These are phyloP conservation scores for Pelecanoides urinatrix DNA, from an alignment of 2,113 vertebrate genomes.

Conservation along the genomic window DNA sequence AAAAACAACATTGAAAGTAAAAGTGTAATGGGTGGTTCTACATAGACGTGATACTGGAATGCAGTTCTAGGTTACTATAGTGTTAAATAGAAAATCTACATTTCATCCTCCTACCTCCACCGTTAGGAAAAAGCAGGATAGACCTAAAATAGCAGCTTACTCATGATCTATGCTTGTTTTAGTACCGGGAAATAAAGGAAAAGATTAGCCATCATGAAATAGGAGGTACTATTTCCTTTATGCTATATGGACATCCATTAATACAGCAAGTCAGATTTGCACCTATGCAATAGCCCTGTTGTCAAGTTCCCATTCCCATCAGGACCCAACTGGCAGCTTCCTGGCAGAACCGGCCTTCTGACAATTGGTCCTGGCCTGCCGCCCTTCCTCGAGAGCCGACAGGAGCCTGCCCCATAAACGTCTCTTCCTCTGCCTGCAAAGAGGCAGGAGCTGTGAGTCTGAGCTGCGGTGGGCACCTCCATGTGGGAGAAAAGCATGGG, in stretches of 20 bases:
- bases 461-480: background rate
- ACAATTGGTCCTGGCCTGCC: background rate
- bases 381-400: background rate
- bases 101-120: background rate
- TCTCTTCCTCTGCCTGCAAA: background rate
- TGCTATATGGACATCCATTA: background rate
- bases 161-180: background rate
- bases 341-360: background rate
- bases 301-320: background rate
- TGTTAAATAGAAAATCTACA: background rate
- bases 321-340: background rate
- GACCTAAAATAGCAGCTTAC: background rate
- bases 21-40: background rate
- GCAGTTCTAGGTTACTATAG: background rate
- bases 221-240: background rate
- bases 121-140: background rate
- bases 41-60: background rate
- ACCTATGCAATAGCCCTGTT: background rate
- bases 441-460: background rate
- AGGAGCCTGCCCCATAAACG: fast-evolving
- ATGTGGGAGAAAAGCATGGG: background rate
- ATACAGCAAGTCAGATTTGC: background rate
- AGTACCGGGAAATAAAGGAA: background rate
- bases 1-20: background rate
- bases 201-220: background rate